phyloP scores from a whole-genome alignment of 2,888 invertebrate species.

The Drosophila picticornis region DNA sequence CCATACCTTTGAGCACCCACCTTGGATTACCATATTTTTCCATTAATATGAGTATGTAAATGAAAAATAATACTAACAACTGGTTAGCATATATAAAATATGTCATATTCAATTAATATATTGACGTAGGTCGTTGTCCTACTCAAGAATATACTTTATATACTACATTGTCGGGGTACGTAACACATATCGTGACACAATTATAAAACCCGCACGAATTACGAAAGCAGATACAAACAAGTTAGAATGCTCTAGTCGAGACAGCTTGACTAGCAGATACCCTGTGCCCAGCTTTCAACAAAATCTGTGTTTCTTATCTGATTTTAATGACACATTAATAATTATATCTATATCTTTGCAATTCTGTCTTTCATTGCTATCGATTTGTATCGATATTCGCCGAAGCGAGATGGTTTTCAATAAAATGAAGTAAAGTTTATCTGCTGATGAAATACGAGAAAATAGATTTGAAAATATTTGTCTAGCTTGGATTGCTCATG shows the following conservation, averaged over 20 bases:
- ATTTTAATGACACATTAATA: background rate
- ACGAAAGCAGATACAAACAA: background rate
- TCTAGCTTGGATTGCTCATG: background rate
- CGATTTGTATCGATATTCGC: background rate
- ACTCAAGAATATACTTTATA: background rate
- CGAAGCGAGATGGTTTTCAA: background rate
- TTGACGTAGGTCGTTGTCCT: constrained; percentile 4
- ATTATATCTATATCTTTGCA: background rate
- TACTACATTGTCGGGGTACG: background rate
- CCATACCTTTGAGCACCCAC: background rate
- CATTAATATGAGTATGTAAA: background rate
- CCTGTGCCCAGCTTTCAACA: background rate
- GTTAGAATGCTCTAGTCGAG: background rate
- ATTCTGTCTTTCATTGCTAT: background rate
- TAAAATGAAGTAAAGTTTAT: background rate
- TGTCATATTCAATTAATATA: background rate
- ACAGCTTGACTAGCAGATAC: background rate
- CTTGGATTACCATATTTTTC: background rate
- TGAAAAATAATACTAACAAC: too few species aligned
- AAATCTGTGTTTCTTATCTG: background rate
- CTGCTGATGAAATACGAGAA: background rate
- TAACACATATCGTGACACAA: constrained; percentile 2
- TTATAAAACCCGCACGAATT: background rate
- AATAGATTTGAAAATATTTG: background rate
- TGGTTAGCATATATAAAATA: background rate